Percentiles rank a stretch among this genome's conserved stretches.
phyloP scores from a whole-genome alignment of 2,113 vertebrate species.

The Phyllopteryx taeniolatus region DNA sequence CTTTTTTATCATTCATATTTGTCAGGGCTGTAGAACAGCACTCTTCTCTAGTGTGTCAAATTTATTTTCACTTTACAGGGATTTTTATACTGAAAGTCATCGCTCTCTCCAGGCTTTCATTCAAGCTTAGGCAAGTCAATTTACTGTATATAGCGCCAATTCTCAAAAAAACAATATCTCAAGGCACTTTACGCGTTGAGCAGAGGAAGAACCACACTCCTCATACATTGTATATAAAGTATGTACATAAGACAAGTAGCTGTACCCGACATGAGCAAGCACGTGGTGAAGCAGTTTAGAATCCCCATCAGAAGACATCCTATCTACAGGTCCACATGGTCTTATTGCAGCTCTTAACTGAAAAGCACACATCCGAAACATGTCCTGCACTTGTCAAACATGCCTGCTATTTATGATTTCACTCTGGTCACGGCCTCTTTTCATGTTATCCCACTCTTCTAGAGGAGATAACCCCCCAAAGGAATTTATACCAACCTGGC shows the following conservation, averaged over 20 bases:
- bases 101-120: not conserved
- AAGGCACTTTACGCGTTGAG: no score
- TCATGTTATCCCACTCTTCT: not conserved
- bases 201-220: no score
- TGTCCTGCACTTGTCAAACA: not conserved
- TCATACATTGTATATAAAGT: no score
- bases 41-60: not conserved
- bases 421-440: not conserved
- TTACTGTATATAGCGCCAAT: no score
- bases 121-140: not conserved
- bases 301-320: not conserved
- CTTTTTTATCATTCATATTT: no score
- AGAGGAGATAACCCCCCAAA: not conserved
- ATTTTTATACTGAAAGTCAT: not conserved
- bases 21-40: no score
- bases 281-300: not conserved
- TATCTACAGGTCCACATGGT: not conserved
- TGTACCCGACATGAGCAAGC: not conserved
- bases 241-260: no score
- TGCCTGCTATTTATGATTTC: conserved; percentile 9
- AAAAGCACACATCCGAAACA: not conserved
- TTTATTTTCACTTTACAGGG: not conserved
- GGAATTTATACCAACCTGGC: not conserved
- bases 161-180: no score
- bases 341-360: not conserved